Evolutionary conservation across 2,113 vertebrate species (phyloP).

Genomic region (Coptodon rendalli): DNA sequence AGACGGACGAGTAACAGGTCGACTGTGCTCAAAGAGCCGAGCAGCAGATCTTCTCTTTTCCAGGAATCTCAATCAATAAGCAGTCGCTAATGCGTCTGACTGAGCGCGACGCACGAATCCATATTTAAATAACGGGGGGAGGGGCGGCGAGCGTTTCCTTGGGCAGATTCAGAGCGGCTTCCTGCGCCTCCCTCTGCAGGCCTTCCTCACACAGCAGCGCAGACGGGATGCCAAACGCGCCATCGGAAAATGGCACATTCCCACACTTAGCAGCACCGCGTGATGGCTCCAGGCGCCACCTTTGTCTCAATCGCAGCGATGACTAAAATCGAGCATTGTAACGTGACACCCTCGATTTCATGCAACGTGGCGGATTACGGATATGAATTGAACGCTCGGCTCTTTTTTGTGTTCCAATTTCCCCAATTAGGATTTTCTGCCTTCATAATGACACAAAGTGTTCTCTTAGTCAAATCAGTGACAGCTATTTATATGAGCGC

Average conservation of each 20-base stretch:
- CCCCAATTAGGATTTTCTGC: slow-evolving; percentile 80
- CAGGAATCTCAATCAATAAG: slow-evolving; percentile 67
- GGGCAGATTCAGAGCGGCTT: not conserved
- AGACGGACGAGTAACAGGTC: slow-evolving; percentile 60
- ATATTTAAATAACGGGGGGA: slow-evolving; percentile 63
- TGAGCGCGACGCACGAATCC: slow-evolving; percentile 51
- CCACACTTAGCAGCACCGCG: slow-evolving; percentile 48
- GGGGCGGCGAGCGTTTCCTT: not conserved
- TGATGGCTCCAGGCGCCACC: slow-evolving; percentile 69
- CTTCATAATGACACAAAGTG: slow-evolving; percentile 72
- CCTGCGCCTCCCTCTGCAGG: not conserved
- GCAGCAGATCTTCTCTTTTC: slow-evolving; percentile 58
- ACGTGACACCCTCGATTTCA: slow-evolving; percentile 74
- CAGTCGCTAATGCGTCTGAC: slow-evolving; percentile 66
- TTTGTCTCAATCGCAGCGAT: slow-evolving; percentile 71
- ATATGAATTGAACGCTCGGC: slow-evolving; percentile 69
- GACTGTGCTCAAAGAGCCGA: slow-evolving; percentile 58
- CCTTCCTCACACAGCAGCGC: not conserved
- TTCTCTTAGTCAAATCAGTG: slow-evolving; percentile 76
- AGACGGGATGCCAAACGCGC: slow-evolving; percentile 53
- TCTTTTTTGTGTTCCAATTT: slow-evolving; percentile 73
- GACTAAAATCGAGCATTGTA: slow-evolving; percentile 73
- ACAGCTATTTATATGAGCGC: slow-evolving; percentile 75
- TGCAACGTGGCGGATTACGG: slow-evolving; percentile 73
- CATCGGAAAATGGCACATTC: slow-evolving; percentile 68